Percentiles rank a stretch among this genome's conserved stretches.
These are phyloP conservation scores for Ceratitis capitata DNA, from an alignment of 1,140 invertebrate species.

Conservation along the genomic window DNA sequence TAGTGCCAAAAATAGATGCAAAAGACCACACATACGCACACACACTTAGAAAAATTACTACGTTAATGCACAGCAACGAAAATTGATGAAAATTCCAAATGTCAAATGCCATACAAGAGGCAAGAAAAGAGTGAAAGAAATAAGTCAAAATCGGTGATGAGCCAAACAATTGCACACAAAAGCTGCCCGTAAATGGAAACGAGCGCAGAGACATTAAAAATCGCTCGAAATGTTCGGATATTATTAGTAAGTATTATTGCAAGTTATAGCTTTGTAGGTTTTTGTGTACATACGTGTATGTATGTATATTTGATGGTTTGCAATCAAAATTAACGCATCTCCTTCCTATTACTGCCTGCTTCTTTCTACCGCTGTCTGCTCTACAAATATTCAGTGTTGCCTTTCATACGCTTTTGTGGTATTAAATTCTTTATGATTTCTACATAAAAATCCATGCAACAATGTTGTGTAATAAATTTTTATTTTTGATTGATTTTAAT, in stretches of 20 bases:
- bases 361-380: too few species aligned
- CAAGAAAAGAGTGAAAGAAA: constrained; percentile 22
- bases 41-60: too few species aligned
- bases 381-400: background rate
- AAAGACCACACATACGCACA: background rate
- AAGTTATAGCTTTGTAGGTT: background rate
- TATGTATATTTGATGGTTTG: background rate
- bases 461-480: constrained; percentile 44
- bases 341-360: too few species aligned
- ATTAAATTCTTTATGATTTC: constrained; percentile 37
- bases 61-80: background rate
- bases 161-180: constrained; percentile 7
- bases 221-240: background rate
- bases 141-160: constrained; percentile 30
- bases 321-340: constrained; percentile 18
- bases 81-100: constrained; percentile 5
- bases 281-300: too few species aligned
- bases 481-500: constrained; percentile 63
- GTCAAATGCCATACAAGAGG: background rate
- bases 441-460: constrained; percentile 34
- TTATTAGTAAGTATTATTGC: background rate
- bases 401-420: background rate
- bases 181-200: background rate
- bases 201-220: constrained; percentile 6
- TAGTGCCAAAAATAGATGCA: background rate